Conservation (phyloP, 1,140 invertebrate genomes). For the Ladona fulva region DNA sequence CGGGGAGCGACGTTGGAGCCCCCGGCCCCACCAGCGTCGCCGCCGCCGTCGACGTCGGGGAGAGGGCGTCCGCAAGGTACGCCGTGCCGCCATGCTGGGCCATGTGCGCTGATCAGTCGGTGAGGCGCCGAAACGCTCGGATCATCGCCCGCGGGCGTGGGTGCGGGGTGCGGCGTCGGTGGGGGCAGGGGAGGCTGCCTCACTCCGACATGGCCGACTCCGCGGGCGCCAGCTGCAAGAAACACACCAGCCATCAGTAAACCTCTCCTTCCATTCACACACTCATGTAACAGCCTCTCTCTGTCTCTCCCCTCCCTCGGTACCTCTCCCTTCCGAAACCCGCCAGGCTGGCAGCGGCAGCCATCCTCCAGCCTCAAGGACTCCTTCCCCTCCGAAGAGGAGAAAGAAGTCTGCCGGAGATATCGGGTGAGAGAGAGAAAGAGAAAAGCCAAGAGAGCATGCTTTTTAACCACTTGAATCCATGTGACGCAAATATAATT, state of each 20-base stretch:
- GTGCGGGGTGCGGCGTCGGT: not conserved
- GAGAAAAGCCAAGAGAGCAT: not conserved
- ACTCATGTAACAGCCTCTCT: not conserved
- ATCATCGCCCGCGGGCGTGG: not conserved
- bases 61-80: constrained; percentile 94
- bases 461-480: not conserved
- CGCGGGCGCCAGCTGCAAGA: not conserved
- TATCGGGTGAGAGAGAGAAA: not conserved
- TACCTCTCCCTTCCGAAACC: not conserved
- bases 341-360: not conserved
- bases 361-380: not conserved
- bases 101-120: not conserved
- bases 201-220: not conserved
- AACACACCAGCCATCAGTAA: not conserved
- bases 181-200: not conserved
- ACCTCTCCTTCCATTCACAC: not conserved
- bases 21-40: constrained; percentile 98
- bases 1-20: constrained; percentile 83
- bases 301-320: not conserved
- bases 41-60: constrained; percentile 93
- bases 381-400: not conserved
- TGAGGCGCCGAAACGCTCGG: not conserved
- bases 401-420: not conserved
- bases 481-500: not conserved
- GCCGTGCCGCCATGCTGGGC: constrained; percentile 85